Evolutionary conservation across 2,797 vertebrate genomes (phyloP), one percentile per base, ranked within the genome.

Genomic region (Propithecus perrieri): DNA sequence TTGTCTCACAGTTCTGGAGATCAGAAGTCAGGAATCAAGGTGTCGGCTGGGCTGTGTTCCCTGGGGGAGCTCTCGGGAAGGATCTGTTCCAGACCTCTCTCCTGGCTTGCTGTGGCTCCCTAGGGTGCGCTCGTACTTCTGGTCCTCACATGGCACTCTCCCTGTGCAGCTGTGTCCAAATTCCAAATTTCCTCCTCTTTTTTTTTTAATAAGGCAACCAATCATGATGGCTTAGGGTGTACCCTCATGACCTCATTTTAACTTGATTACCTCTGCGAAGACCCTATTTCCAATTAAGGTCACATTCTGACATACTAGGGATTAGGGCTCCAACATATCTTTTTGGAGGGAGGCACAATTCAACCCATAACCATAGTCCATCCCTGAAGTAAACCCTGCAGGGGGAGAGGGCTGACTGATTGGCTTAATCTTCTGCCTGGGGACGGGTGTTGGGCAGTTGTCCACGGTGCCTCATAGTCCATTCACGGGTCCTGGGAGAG

Each of bases 161-260:
- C 53, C 28, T 35, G 48, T 63, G 55, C 59, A 46, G 18, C 35
- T 61, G 26, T 38, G 10, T 75, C 46, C 3, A 50, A 18, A 76
- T 55, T 22, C 46, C 3, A 50, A 18, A 76, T 55, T 22, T 35
- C 41, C 5, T 14, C 26, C 63, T 61, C 53, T 11, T 8, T n/a
- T 11, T 55, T n/a, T 65, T 65, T n/a, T 65, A 4, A 41, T 59
- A 3, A 4, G 33, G 20, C 67, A 89, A 71, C 17, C 35, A 41
- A 22, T 83, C 79, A 72, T 48, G 46, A 3, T 57, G 65, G 26
- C 79, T 72, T 81, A 67, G 14, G 55, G 13, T 46, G 7, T 24
- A 72, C n/a, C 10, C 28, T 76, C n/a, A 63, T 87, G 28, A 80
- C 10, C 33, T 38, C 63, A 69, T 93, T 83, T 88, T 88, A 72